Conservation (phyloP, 2,888 invertebrate species). For the Acanthosepion pharaonis region DNA sequence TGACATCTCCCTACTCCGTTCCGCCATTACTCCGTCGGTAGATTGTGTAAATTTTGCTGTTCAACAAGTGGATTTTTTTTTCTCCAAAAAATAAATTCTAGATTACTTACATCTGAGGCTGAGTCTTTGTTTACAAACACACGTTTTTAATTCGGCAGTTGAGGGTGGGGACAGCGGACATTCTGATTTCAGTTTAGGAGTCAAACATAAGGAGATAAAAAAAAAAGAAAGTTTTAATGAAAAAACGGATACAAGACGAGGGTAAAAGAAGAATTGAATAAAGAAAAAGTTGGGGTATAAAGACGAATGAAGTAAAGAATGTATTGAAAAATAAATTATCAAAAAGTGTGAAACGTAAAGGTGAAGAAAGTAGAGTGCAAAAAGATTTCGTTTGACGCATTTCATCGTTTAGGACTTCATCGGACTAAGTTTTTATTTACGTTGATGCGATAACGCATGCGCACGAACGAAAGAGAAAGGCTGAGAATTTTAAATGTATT, state of each 20-base stretch:
- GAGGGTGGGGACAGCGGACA: background rate
- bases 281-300: background rate
- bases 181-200: background rate
- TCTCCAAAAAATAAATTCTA: background rate
- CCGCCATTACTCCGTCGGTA: background rate
- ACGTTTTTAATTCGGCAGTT: background rate
- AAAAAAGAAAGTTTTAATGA: background rate
- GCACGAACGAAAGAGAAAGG: no score
- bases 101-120: constrained; percentile 5
- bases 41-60: background rate
- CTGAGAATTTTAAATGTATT: no score
- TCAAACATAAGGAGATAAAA: background rate
- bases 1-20: background rate
- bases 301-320: background rate
- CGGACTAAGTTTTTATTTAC: no score
- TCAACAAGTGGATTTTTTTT: background rate
- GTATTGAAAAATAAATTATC: no score
- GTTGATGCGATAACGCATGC: no score
- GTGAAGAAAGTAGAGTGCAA: no score
- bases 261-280: background rate
- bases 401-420: no score
- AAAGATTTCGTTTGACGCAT: no score
- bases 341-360: no score
- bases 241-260: background rate
- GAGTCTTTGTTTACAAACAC: background rate